phyloP scores from a whole-genome alignment of 2,113 vertebrate species.

The Erpornis zantholeuca region DNA sequence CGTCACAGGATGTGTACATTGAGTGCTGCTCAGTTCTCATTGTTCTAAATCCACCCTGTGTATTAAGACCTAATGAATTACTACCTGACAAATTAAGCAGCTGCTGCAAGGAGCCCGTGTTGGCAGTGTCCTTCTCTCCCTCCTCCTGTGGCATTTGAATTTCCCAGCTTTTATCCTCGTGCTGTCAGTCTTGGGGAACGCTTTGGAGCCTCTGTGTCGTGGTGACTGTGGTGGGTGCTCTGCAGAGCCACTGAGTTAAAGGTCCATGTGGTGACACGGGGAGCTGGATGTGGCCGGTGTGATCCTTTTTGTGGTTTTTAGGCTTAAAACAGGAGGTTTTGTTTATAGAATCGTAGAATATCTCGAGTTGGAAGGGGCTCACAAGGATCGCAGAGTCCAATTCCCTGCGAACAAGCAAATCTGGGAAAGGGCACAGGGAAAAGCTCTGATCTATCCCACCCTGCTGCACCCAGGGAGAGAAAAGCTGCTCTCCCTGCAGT shows the following conservation, averaged over 20 bases:
- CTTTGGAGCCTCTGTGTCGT: background rate
- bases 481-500: background rate
- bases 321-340: background rate
- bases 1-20: background rate
- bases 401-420: background rate
- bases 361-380: background rate
- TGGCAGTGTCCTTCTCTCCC: background rate
- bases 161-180: background rate
- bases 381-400: background rate
- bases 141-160: background rate
- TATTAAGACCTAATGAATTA: conserved; percentile 14
- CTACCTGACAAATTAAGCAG: background rate
- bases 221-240: background rate
- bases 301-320: background rate
- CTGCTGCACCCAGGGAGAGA: background rate
- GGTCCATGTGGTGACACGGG: fast-evolving
- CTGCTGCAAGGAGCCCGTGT: background rate
- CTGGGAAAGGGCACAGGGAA: background rate
- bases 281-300: background rate
- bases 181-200: background rate
- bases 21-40: background rate
- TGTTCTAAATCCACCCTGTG: background rate
- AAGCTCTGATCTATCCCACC: background rate
- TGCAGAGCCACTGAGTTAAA: background rate
- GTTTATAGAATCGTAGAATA: background rate